Percentiles rank a stretch among this genome's conserved stretches.
These are phyloP conservation scores for Numida meleagris DNA, from an alignment of 2,113 vertebrate genomes.

Conservation along the genomic window DNA sequence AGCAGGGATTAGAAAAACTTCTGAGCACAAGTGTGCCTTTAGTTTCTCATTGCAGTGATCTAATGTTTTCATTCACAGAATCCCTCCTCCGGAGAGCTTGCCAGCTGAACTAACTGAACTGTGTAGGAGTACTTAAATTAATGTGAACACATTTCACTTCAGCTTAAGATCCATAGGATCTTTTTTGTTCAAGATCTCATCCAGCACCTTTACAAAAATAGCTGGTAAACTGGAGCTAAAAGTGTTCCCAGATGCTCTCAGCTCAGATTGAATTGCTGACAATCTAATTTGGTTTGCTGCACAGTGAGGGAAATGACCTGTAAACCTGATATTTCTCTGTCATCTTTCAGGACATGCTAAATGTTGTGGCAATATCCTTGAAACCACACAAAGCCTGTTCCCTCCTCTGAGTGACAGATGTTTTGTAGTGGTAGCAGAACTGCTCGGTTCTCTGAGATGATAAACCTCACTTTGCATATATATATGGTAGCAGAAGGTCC, in stretches of 20 bases:
- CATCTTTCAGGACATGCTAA: background rate
- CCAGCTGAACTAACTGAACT: background rate
- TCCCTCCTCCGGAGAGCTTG: background rate
- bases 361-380: background rate
- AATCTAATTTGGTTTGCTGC: background rate
- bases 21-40: background rate
- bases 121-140: background rate
- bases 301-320: background rate
- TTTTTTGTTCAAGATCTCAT: background rate
- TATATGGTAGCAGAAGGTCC: background rate
- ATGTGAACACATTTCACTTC: background rate
- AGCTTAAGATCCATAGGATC: background rate
- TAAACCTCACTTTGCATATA: background rate
- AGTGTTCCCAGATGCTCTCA: background rate
- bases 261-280: background rate
- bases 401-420: background rate
- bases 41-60: background rate
- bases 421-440: background rate
- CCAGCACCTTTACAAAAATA: background rate
- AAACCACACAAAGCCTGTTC: background rate
- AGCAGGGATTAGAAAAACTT: background rate
- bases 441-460: background rate
- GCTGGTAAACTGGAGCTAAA: background rate
- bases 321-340: background rate
- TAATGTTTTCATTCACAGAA: background rate